Evolutionary conservation across 1,140 invertebrate species (phyloP).

Genomic region (Drosophila insularis): DNA sequence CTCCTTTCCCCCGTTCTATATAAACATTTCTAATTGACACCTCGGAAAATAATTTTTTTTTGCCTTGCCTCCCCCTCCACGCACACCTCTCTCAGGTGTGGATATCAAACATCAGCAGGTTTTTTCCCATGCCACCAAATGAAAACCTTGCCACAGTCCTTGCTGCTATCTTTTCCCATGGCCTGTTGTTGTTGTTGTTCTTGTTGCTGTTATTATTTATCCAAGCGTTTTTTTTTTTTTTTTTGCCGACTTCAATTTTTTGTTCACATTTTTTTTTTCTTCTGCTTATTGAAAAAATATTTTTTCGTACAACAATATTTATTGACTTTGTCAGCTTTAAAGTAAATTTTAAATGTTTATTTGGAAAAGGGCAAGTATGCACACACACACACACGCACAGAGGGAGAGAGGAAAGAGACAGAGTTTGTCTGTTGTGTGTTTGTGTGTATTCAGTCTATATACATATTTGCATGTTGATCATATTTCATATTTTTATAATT

Average conservation of each 20-base stretch:
- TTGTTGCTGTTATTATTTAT: constrained; percentile 46
- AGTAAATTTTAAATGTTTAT: constrained; percentile 80
- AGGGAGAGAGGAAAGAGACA: constrained; percentile 10
- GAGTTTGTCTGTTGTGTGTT: constrained; percentile 4
- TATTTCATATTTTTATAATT: constrained; percentile 55
- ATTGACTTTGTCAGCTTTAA: constrained; percentile 81
- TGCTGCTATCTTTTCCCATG: constrained; percentile 17
- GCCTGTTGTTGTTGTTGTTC: constrained; percentile 21
- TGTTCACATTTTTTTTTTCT: constrained; percentile 30
- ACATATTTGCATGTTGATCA: neutral
- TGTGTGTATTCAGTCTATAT: constrained; percentile 1
- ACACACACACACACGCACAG: neutral
- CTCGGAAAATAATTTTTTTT: neutral
- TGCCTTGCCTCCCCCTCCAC: neutral
- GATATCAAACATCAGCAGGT: neutral
- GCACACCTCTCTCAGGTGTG: neutral
- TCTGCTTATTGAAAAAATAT: constrained; percentile 80
- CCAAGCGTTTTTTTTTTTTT: constrained; percentile 53
- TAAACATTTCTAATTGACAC: constrained; percentile 12
- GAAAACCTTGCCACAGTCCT: constrained; percentile 35
- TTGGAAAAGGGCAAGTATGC: constrained; percentile 56
- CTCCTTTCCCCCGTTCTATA: neutral
- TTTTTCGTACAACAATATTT: constrained; percentile 70
- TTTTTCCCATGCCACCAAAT: constrained; percentile 21
- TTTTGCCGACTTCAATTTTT: constrained; percentile 59